Conservation (phyloP, 2,888 invertebrate genomes). For the Amiota minor region DNA sequence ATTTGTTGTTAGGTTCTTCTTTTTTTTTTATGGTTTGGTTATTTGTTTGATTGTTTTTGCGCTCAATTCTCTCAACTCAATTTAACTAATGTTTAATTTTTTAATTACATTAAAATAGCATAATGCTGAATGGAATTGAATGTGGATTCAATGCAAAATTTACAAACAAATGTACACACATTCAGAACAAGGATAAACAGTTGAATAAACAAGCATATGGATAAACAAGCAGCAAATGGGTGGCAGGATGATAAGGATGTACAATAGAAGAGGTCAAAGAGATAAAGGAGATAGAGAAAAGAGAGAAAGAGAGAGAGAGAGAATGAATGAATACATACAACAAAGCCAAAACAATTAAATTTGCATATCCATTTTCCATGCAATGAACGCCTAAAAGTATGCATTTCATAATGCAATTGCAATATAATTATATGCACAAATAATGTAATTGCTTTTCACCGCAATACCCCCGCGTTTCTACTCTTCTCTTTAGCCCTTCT, state of each 20-base stretch:
- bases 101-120: background rate
- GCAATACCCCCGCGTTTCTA: background rate
- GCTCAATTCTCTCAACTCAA: no score
- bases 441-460: slow-evolving; percentile 55
- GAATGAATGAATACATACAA: no score
- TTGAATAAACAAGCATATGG: slow-evolving; percentile 3
- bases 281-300: no score
- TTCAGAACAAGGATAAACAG: background rate
- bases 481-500: no score
- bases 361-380: background rate
- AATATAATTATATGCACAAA: slow-evolving; percentile 47
- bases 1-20: no score
- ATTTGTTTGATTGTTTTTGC: no score
- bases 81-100: background rate
- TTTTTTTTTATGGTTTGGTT: no score
- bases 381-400: slow-evolving; percentile 43
- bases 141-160: background rate
- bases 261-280: no score
- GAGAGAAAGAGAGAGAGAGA: no score
- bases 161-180: slow-evolving; percentile 18
- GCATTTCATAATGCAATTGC: slow-evolving; percentile 55
- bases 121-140: background rate
- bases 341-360: slow-evolving; percentile 23
- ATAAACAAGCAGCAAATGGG: no score
- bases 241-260: no score